Conservation (phyloP, 2,888 invertebrate genomes). For the Hemithea aestivaria region DNA sequence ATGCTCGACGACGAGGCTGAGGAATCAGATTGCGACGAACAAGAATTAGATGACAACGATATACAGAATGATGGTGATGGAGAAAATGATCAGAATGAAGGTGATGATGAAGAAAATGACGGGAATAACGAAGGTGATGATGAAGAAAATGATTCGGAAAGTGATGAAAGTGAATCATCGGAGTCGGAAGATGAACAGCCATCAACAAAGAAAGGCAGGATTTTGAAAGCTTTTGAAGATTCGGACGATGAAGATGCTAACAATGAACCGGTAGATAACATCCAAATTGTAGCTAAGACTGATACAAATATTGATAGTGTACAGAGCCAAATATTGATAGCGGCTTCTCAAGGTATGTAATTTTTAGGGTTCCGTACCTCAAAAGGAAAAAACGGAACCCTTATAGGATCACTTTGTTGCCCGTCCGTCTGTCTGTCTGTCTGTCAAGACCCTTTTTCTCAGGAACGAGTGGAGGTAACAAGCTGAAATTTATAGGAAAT, state of each 20-base stretch:
- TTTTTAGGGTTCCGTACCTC: too few relatives aligned
- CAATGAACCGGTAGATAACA: not conserved
- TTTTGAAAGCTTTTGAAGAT: slow-evolving; percentile 71
- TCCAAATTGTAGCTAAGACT: too few relatives aligned
- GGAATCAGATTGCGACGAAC: slow-evolving; percentile 64
- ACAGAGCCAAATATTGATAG: slow-evolving; percentile 22
- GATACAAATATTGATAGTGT: too few relatives aligned
- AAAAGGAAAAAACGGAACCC: too few relatives aligned
- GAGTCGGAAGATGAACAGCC: slow-evolving; percentile 47
- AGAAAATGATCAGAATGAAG: slow-evolving; percentile 41
- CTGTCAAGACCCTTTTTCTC: too few relatives aligned
- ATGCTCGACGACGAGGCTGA: slow-evolving; percentile 74
- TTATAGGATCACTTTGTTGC: too few relatives aligned
- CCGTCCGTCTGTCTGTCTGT: too few relatives aligned
- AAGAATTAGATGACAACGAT: slow-evolving; percentile 30
- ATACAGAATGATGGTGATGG: slow-evolving; percentile 25
- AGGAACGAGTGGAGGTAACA: too few relatives aligned
- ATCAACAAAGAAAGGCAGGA: slow-evolving; percentile 57
- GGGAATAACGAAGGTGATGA: slow-evolving; percentile 27
- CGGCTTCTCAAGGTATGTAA: slow-evolving; percentile 54
- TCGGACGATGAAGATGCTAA: slow-evolving; percentile 61
- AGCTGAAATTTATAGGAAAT: too few relatives aligned
- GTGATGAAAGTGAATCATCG: slow-evolving; percentile 48
- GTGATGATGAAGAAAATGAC: slow-evolving; percentile 43
- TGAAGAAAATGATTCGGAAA: slow-evolving; percentile 36